Percentiles rank a stretch among this genome's conserved stretches.
These are phyloP conservation scores for Polylopha cassiicola DNA, from an alignment of 2,888 invertebrate species.

Conservation along the genomic window DNA sequence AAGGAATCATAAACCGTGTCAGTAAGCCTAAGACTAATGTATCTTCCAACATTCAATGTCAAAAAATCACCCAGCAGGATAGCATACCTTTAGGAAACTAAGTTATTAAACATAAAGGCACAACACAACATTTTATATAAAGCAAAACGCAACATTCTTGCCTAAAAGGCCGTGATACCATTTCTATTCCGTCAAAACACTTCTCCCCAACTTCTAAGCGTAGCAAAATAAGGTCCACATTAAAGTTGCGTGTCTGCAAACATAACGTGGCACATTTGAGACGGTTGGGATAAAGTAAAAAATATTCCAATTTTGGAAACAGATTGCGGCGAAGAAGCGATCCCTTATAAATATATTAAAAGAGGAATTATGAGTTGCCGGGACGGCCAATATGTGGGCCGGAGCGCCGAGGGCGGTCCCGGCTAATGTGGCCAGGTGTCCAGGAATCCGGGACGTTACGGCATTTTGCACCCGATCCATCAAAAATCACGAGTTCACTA, in stretches of 20 bases:
- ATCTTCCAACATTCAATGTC: too few species aligned
- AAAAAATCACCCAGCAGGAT: slow-evolving; percentile 1
- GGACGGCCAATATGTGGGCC: slow-evolving; percentile 32
- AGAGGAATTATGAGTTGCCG: slow-evolving; percentile 48
- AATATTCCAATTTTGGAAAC: slow-evolving; percentile 55
- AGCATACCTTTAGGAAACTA: slow-evolving; percentile 5
- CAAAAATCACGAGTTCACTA: too few species aligned
- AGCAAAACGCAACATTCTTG: slow-evolving; percentile 34
- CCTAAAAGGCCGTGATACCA: slow-evolving; percentile 24
- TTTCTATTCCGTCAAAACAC: slow-evolving; percentile 17
- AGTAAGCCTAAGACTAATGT: too few species aligned
- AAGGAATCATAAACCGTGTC: too few species aligned
- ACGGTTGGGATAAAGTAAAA: slow-evolving; percentile 45
- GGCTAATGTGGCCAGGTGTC: too few species aligned
- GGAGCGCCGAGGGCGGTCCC: slow-evolving; percentile 4
- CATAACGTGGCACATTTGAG: slow-evolving; percentile 26
- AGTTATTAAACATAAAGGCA: slow-evolving; percentile 10
- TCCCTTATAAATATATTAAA: slow-evolving; percentile 60
- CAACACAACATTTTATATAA: slow-evolving; percentile 24
- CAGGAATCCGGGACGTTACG: too few species aligned
- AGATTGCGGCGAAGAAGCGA: slow-evolving; percentile 44
- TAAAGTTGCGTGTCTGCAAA: not conserved
- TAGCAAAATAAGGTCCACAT: slow-evolving; percentile 21
- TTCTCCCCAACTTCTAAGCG: not conserved
- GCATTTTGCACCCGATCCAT: too few species aligned